A percentile compares a stretch with the other conserved stretches of the same genome.
These are phyloP conservation scores for Emydoidea blandingii DNA, from an alignment of 2,797 vertebrate species.

Conservation along the genomic window DNA sequence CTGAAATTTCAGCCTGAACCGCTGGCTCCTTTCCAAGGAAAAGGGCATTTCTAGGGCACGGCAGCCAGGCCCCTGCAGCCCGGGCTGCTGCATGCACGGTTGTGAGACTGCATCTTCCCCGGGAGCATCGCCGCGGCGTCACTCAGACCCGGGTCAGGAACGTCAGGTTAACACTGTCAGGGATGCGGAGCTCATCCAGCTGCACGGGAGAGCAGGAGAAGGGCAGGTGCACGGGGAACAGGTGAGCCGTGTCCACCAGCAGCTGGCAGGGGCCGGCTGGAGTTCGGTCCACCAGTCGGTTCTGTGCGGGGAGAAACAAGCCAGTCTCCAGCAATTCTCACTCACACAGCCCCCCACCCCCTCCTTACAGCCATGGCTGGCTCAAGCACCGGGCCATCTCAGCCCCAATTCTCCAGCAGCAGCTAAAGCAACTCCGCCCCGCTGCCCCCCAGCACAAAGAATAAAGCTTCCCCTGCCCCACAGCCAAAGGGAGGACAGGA, in stretches of 20 bases:
- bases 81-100: no score
- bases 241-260: constrained; percentile 82
- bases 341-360: neutral
- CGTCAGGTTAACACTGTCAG: constrained; percentile 82
- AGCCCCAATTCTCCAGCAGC: no score
- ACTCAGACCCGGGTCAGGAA: constrained; percentile 81
- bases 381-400: neutral
- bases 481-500: neutral
- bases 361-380: no score
- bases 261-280: constrained; percentile 77
- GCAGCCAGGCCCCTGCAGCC: no score
- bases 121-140: accelerated
- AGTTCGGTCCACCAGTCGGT: neutral
- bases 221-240: constrained; percentile 86
- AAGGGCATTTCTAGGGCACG: neutral
- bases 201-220: constrained; percentile 60
- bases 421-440: no score
- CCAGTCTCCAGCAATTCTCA: no score
- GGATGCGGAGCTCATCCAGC: constrained; percentile 81
- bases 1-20: neutral
- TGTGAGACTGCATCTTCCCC: neutral
- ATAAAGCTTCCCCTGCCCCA: neutral
- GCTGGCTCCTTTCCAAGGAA: neutral
- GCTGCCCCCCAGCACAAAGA: no score
- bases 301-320: neutral